Evolutionary conservation across 2,888 invertebrate species (phyloP).

Genomic region (Drosophila putrida): DNA sequence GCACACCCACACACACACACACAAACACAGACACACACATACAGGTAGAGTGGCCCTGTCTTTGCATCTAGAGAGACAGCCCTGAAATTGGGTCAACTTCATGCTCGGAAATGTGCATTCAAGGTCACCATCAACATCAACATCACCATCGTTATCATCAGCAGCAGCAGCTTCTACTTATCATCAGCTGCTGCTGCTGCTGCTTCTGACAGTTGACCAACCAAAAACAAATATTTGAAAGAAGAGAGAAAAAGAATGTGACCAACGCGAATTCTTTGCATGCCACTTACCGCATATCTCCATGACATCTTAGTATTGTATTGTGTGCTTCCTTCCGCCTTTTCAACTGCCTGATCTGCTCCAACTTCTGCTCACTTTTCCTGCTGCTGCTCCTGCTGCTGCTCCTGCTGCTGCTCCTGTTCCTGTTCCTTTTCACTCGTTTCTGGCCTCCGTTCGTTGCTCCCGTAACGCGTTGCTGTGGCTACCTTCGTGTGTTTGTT

Average conservation of each 20-base stretch:
- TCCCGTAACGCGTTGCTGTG: constrained; percentile 60
- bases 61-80: constrained; percentile 21
- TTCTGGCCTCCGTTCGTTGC: constrained; percentile 45
- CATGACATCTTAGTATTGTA: constrained; percentile 77
- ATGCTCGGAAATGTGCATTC: constrained; percentile 32
- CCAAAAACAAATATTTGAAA: background rate
- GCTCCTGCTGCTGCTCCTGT: constrained; percentile 8
- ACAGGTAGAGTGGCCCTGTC: constrained; percentile 45
- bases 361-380: constrained; percentile 2
- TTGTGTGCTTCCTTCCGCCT: constrained; percentile 34
- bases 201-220: constrained; percentile 49
- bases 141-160: constrained; percentile 19
- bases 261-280: constrained; percentile 10
- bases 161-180: constrained; percentile 11
- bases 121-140: constrained; percentile 61
- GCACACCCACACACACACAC: constrained; percentile 24
- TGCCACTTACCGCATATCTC: constrained; percentile 84
- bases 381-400: constrained; percentile 4
- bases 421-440: constrained; percentile 21
- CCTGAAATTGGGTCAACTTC: constrained; percentile 61
- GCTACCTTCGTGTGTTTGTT: constrained; percentile 47
- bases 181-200: constrained; percentile 19
- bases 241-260: constrained; percentile 13
- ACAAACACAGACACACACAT: constrained; percentile 1
- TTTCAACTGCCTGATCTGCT: constrained; percentile 22